phyloP scores from a whole-genome alignment of 2,797 vertebrate genomes.

The Mormyrus hasselquistii region DNA sequence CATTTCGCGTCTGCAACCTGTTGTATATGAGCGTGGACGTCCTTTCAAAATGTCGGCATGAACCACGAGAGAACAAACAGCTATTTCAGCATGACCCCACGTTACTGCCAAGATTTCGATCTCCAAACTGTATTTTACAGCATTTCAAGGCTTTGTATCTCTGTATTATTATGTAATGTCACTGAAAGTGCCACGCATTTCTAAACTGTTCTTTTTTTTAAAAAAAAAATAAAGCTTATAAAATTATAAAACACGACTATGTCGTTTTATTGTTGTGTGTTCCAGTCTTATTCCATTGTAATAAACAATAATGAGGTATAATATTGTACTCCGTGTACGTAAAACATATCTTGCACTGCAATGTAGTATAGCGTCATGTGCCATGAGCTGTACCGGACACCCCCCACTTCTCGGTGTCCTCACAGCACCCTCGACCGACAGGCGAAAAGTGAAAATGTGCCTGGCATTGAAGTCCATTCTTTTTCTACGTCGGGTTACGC shows the following conservation, averaged over 20 bases:
- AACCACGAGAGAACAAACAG: constrained; percentile 24
- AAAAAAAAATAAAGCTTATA: constrained; percentile 56
- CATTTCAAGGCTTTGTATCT: constrained; percentile 68
- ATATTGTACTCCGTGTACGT: not conserved
- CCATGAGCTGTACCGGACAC: not conserved
- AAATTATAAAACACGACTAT: constrained; percentile 29
- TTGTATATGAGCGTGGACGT: constrained; percentile 45
- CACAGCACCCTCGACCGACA: not conserved
- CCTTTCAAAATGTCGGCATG: constrained; percentile 22
- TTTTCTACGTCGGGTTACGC: not conserved
- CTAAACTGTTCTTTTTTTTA: constrained; percentile 48
- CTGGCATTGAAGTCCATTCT: not conserved
- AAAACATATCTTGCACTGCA: not conserved
- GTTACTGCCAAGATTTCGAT: constrained; percentile 28
- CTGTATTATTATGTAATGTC: constrained; percentile 50
- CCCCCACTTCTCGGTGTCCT: not conserved
- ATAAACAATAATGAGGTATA: not conserved
- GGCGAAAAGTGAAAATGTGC: not conserved
- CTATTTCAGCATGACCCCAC: constrained; percentile 27
- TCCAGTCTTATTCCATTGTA: not conserved
- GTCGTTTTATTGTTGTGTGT: not conserved
- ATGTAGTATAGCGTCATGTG: not conserved
- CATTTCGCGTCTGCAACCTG: constrained; percentile 49
- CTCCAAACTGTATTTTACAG: constrained; percentile 45
- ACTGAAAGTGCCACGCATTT: constrained; percentile 42